Evolutionary conservation across 2,888 invertebrate genomes (phyloP).

Genomic region (Campaea margaritaria): DNA sequence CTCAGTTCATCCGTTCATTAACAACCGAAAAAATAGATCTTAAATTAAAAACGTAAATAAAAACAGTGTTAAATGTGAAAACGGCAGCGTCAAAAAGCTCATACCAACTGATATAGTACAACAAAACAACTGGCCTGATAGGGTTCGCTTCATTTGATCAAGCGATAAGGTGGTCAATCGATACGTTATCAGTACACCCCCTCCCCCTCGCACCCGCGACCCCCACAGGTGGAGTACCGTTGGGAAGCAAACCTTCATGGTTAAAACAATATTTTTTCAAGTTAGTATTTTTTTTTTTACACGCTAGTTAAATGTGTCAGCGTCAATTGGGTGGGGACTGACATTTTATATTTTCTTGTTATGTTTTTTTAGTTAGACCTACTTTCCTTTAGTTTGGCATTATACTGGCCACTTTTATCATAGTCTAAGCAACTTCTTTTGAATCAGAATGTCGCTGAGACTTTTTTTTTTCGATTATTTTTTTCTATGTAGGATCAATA

Average conservation of each 20-base stretch:
- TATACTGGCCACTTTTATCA: no score
- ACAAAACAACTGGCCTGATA: constrained; percentile 34
- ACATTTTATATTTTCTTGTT: no score
- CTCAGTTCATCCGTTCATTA: neutral
- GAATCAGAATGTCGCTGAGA: no score
- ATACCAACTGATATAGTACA: constrained; percentile 18
- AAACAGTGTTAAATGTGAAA: constrained; percentile 4
- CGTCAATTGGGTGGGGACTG: no score
- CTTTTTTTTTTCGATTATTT: no score
- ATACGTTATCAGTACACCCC: constrained; percentile 60
- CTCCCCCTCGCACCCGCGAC: constrained; percentile 39
- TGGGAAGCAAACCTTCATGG: constrained; percentile 33
- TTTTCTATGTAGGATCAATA: no score
- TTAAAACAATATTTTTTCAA: neutral
- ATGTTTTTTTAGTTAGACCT: no score
- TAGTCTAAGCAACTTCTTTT: no score
- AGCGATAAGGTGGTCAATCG: constrained; percentile 62
- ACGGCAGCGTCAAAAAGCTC: constrained; percentile 28
- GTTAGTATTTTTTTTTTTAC: no score
- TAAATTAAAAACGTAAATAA: no score
- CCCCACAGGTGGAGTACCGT: constrained; percentile 54
- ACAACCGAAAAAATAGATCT: neutral
- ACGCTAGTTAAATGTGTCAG: no score
- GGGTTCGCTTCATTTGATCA: constrained; percentile 57
- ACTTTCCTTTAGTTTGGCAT: no score